Evolutionary conservation across 2,797 vertebrate species (phyloP).

Genomic region (Otus scops): DNA sequence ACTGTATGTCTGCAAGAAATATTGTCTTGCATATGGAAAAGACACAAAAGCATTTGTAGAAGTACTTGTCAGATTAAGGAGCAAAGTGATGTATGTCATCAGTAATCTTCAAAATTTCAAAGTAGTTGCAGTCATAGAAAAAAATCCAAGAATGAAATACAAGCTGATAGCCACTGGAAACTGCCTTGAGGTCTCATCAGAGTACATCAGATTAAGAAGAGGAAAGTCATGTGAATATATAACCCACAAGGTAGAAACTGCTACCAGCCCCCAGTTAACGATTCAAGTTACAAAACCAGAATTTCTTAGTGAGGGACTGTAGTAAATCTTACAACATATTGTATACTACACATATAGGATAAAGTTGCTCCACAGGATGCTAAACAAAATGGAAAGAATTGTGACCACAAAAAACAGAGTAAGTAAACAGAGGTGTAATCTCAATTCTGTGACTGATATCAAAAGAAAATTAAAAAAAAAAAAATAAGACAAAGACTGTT

Average conservation of each 20-base stretch:
- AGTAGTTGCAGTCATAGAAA: not conserved
- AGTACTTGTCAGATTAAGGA: not conserved
- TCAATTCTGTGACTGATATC: not conserved
- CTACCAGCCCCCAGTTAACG: not conserved
- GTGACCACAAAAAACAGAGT: not conserved
- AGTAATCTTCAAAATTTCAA: not conserved
- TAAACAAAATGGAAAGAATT: not conserved
- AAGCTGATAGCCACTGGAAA: not conserved
- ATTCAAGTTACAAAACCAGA: not conserved
- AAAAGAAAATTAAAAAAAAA: not conserved
- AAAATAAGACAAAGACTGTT: not conserved
- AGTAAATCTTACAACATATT: not conserved
- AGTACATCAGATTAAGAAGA: not conserved
- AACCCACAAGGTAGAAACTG: not conserved
- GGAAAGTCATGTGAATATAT: not conserved
- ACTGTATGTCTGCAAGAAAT: not conserved
- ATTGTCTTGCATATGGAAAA: not conserved
- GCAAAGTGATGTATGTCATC: not conserved
- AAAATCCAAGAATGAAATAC: not conserved
- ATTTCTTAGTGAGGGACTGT: not conserved
- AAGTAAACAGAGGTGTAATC: not conserved
- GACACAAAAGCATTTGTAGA: not conserved
- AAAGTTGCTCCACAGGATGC: not conserved
- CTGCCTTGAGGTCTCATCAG: not conserved
- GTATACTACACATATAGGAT: not conserved